phyloP scores from a whole-genome alignment of 1,140 invertebrate species.

The Reticulitermes speratus region DNA sequence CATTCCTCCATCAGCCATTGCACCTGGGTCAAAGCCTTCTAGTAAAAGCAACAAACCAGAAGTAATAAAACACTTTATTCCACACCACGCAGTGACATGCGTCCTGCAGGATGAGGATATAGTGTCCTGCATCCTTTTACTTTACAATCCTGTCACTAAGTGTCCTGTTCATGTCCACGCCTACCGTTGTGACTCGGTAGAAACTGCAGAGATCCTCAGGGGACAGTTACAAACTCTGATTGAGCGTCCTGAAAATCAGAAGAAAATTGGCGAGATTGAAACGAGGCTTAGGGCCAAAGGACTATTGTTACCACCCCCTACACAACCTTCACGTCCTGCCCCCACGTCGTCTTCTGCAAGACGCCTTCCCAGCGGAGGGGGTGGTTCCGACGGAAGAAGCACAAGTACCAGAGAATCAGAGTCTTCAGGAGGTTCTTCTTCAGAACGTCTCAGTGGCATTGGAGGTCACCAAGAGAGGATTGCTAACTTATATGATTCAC shows the following conservation, averaged over 20 bases:
- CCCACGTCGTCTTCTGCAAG: not conserved
- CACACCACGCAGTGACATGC: constrained; percentile 88
- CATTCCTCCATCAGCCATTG: constrained; percentile 43
- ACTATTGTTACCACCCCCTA: constrained; percentile 38
- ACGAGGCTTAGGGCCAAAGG: constrained; percentile 54
- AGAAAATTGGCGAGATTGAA: constrained; percentile 79
- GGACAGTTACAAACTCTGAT: constrained; percentile 80
- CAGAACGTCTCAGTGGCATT: constrained; percentile 38
- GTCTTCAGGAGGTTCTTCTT: constrained; percentile 53
- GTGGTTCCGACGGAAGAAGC: constrained; percentile 41
- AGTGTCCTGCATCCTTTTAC: constrained; percentile 83
- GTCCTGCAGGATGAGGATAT: constrained; percentile 85
- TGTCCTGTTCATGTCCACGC: constrained; percentile 89
- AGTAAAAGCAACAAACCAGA: constrained; percentile 56
- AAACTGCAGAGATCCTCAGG: constrained; percentile 83
- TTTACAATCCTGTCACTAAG: constrained; percentile 90
- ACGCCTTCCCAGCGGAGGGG: constrained; percentile 8
- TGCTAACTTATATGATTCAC: constrained; percentile 79
- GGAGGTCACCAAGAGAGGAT: constrained; percentile 52
- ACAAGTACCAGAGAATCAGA: constrained; percentile 73
- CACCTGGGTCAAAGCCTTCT: constrained; percentile 43
- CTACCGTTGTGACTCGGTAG: constrained; percentile 91
- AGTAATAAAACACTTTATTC: constrained; percentile 90
- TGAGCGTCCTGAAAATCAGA: constrained; percentile 81
- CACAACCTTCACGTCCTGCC: not conserved